Base-by-base conservation (phyloP, 2,888 invertebrate species). In the Girardia tigrina region DNA sequence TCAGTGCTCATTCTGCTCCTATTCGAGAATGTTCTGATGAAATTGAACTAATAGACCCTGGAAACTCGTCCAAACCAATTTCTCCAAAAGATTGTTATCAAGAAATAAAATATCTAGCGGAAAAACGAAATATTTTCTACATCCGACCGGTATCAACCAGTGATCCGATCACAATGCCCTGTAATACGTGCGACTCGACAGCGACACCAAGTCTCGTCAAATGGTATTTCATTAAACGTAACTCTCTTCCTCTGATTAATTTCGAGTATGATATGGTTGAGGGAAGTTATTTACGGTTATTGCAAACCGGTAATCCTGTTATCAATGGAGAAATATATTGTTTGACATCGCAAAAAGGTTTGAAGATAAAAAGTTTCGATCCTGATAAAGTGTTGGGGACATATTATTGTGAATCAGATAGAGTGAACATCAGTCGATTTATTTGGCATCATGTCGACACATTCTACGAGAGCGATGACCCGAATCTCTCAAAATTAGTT, bases 361-460 rank as follows among this genome's bases (percentile, higher is more conserved):
- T 71, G 14, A 26, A 23, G n/a, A 71, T 71, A 6, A 28, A 71
- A 27, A 28, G 28, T 28, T 71, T 71, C 27, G 71, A 71, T 23
- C 28, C 71, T 16, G 28, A 71, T n/a, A 27, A 71, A 12, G 71
- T 71, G 23, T n/a, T 71, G 2, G 71, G 71, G 27, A 71, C 71
- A 4, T 71, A 71, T 28, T 71, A 71, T 28, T 71, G 71, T 71
- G 28, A 28, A 28, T 12, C 56, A 6, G 56, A 56, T 56, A 12
- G 16, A 8, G 23, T 2, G 4, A 56, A 56, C n/a, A 56, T 56
- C n/a, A 56, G 26, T 12, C 23, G 27, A 6, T 71, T 6, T 28
- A 71, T 71, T 23, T 71, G 71, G 71, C 28, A 71, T 71, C 27
- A 71, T 71, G 28, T 71, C 6, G 71, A 71, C n/a, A 71, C 71